Conservation (phyloP, 2,113 vertebrate genomes). For the Lucifuga dentata region DNA sequence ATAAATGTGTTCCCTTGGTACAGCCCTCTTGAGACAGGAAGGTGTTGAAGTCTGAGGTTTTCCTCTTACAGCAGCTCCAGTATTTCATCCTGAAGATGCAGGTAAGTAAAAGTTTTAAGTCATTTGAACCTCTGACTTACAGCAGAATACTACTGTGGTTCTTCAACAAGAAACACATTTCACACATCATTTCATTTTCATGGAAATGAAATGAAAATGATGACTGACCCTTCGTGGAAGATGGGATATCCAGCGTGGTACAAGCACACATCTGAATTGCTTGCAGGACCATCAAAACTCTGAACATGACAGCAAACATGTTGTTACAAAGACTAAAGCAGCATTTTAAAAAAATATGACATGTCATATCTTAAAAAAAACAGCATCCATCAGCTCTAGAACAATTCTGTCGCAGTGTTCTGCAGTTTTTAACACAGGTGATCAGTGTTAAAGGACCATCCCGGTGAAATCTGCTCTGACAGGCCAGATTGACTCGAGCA, state of each 20-base stretch:
- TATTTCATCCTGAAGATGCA: slow-evolving; percentile 92
- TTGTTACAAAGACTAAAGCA: too few relatives aligned
- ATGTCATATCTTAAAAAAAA: too few relatives aligned
- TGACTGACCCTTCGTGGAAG: slow-evolving; percentile 97
- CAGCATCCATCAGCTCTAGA: too few relatives aligned
- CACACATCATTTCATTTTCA: too few relatives aligned
- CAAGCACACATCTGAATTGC: slow-evolving; percentile 86
- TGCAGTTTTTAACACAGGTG: too few relatives aligned
- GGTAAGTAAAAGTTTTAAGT: slow-evolving; percentile 31
- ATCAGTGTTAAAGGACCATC: too few relatives aligned
- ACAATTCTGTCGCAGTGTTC: too few relatives aligned
- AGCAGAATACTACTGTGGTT: slow-evolving; percentile 1
- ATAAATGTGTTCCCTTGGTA: slow-evolving; percentile 88
- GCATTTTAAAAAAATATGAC: too few relatives aligned
- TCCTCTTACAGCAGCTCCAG: slow-evolving; percentile 97
- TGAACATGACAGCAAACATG: slow-evolving; percentile 57
- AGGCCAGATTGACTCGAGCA: slow-evolving; percentile 24
- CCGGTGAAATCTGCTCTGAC: slow-evolving; percentile 40
- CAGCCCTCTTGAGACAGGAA: slow-evolving; percentile 97
- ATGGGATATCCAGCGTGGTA: slow-evolving; percentile 94
- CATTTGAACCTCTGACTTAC: too few relatives aligned
- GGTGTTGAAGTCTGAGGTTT: slow-evolving; percentile 95
- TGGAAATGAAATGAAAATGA: neutral
- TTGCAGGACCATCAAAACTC: slow-evolving; percentile 88
- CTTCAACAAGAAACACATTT: too few relatives aligned